A percentile compares a stretch with the other conserved stretches of the same genome.
Evolutionary conservation across 2,797 vertebrate genomes (phyloP).

Genomic region (Diplodus sargus): DNA sequence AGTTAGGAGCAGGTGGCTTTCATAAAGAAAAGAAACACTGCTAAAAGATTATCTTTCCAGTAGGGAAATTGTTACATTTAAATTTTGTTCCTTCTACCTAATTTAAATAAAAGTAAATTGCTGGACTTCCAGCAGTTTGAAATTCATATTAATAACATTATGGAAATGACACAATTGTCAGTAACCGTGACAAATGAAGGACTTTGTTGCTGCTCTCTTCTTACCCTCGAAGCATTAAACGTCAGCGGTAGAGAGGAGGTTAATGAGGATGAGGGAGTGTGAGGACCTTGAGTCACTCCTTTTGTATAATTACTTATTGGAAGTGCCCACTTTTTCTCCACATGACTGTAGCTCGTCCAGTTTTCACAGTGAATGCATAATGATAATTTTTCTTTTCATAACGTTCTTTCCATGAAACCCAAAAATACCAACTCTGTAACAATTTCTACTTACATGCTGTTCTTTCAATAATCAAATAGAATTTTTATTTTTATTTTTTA

Average conservation of each 20-base stretch:
- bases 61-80: background rate
- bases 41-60: background rate
- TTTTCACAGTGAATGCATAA: too few species aligned
- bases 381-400: too few species aligned
- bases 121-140: slow-evolving; percentile 39
- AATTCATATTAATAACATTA: slow-evolving; percentile 28
- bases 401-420: too few species aligned
- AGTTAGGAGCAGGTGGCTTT: background rate
- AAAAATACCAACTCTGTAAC: too few species aligned
- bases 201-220: background rate
- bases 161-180: slow-evolving; percentile 22
- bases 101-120: slow-evolving; percentile 37
- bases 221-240: slow-evolving; percentile 2
- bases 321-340: background rate
- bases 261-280: slow-evolving; percentile 1
- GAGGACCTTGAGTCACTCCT: background rate
- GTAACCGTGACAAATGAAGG: slow-evolving; percentile 28
- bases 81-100: background rate
- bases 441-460: too few species aligned
- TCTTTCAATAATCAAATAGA: too few species aligned
- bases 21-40: background rate
- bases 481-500: too few species aligned
- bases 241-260: background rate
- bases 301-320: background rate
- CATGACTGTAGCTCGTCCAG: too few species aligned